Evolutionary conservation across 1,140 invertebrate genomes (phyloP), one percentile per base, ranked within the genome.

Genomic region (Pseudomyrmex cubaensis): DNA sequence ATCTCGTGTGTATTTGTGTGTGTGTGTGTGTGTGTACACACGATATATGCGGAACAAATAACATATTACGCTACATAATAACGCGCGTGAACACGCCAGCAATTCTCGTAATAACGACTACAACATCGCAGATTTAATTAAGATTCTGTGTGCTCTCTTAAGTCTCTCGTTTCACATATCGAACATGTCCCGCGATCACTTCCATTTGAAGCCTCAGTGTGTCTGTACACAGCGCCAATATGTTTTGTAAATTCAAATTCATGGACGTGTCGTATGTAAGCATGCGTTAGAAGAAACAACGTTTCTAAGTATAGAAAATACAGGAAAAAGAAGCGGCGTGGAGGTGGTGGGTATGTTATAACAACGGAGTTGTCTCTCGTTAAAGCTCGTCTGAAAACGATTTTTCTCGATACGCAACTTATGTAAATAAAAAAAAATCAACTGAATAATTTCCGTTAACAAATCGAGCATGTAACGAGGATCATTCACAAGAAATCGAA

Each of bases 231-330:
- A 61, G 44, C 66, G 66, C 48, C 64, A 69, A 1, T 46, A 59
- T 87, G 57, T 69, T 67, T 35, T 70, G 52, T 74, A 69, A 44
- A 76, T 35, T 77, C 72, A 86, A 75, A 78, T 74, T 87, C 52
- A 80, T 69, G 66, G 85, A 35, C 35, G 35, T 57, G 76, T 85
- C 57, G 83, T 84, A 90, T 7, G 35, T 82, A 90, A 91, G 88
- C 92, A 92, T 92, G 92, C 92, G 85, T 92, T 90, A 92, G 86
- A 92, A 92, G 46, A 92, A 92, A 92, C 90, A 92, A 92, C 88
- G 86, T 90, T 69, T 92, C 83, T 86, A 83, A 89, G 74, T 44
- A 80, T 35, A 35, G 88, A 83, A 89, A 84, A 90, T 59, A 35
- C 35, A 89, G 82, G 85, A 86, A 89, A 80, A 88, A 88, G 25